These are phyloP conservation scores for Chymomyza fuscimana DNA, from an alignment of 2,888 invertebrate species.

Conservation along the genomic window DNA sequence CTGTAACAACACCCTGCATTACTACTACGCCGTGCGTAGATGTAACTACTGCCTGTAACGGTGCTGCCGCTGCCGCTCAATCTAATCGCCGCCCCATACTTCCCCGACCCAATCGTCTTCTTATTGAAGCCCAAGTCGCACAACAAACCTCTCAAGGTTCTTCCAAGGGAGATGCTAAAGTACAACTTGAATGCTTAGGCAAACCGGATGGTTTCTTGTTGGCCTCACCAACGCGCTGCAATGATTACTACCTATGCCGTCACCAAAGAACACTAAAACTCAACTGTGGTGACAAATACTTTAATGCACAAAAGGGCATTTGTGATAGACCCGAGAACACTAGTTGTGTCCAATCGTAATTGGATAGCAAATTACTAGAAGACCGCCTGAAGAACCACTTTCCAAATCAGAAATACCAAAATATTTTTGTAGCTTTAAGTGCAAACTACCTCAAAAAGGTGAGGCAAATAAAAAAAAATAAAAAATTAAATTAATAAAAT, in stretches of 20 bases:
- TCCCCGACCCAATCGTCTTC: constrained; percentile 33
- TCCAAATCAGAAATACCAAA: not conserved
- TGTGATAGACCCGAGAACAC: constrained; percentile 70
- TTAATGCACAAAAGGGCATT: constrained; percentile 62
- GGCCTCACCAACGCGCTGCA: constrained; percentile 61
- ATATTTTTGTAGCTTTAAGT: not conserved
- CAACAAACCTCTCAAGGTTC: not conserved
- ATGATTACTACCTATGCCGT: constrained; percentile 64
- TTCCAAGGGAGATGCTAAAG: constrained; percentile 9
- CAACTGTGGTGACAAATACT: constrained; percentile 64
- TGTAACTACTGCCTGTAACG: not conserved
- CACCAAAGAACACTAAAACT: constrained; percentile 50
- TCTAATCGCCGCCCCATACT: constrained; percentile 20
- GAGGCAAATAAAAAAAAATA: not conserved
- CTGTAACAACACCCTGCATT: not conserved
- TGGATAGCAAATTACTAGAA: not conserved
- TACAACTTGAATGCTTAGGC: constrained; percentile 48
- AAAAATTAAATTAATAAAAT: no score
- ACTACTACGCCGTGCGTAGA: constrained; percentile 7
- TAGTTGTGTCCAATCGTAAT: constrained; percentile 51
- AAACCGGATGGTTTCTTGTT: constrained; percentile 62
- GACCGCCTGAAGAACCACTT: not conserved
- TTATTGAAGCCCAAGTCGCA: constrained; percentile 31
- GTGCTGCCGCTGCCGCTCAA: not conserved
- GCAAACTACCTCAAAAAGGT: not conserved